Base-by-base conservation (phyloP, 2,888 invertebrate genomes). In the Agrochola circellaris region DNA sequence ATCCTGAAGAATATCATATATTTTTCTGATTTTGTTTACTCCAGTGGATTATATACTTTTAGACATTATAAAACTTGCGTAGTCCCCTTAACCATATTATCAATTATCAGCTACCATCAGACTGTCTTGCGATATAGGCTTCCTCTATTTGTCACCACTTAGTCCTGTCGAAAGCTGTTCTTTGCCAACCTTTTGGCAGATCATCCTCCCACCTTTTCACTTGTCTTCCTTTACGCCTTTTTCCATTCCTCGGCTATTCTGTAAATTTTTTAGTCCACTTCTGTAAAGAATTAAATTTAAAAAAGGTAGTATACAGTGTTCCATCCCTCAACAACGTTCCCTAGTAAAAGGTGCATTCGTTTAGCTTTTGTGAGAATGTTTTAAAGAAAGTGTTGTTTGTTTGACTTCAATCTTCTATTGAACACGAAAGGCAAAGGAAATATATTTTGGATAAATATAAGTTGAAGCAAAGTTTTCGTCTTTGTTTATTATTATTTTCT, bases 301-400 rank as follows among this genome's bases (percentile, higher is more conserved):
- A 42, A 58, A 58, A 8, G 17, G 26, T 11, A 1, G 4, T 34
- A 7, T 69, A 51, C 66, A 20, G 30, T 30, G 48, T 82, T 84
- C 30, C 84, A 89, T 84, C 11, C 0, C 26, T 30, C 11, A 48
- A 54, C 48, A 77, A 20, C 17, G 1, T 58, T 54, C 9, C 20
- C 17, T 51, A 56, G 48, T 73, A 67, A 67, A 67, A 77, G 51
- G 73, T 77, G 77, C 71, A 79, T 87, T 87, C 77, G 75, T 79
- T 79, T 58, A 67, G 67, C 64, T 73, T 73, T 85, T 79, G 71
- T 79, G 64, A n/a, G 26, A 75, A 76, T 79, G 67, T 77, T 83
- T 71, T 56, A 38, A 72, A 69, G 66, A 87, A 77, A 75, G 58
- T 76, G 65, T 67, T 78, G 65, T 82, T 75, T 79, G 66, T 77